phyloP scores from a whole-genome alignment of 2,888 invertebrate species.

The Chymomyza amoena region DNA sequence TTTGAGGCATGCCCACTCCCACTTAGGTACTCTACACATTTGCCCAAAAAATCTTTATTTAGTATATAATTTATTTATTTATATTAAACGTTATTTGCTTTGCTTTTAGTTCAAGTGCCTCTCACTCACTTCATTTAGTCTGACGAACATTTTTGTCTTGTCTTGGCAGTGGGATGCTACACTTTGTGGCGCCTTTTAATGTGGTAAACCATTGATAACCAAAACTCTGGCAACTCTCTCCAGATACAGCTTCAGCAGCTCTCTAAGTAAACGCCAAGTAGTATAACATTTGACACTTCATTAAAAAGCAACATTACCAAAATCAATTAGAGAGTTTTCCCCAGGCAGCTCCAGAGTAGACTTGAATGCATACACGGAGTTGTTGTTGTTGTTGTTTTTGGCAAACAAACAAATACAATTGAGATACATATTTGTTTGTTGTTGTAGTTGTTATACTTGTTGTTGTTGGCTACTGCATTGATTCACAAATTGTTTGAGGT shows the following conservation, averaged over 20 bases:
- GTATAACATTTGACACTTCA: conserved; percentile 64
- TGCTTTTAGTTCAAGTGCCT: neutral
- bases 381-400: conserved; percentile 45
- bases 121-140: neutral
- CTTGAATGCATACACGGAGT: conserved; percentile 22
- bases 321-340: conserved; percentile 68
- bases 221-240: neutral
- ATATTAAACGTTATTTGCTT: neutral
- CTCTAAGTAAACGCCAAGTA: neutral
- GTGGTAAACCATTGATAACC: neutral
- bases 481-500: conserved; percentile 62
- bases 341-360: conserved; percentile 39
- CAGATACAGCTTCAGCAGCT: neutral
- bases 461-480: conserved; percentile 47
- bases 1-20: too few species aligned
- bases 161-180: neutral
- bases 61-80: neutral
- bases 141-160: neutral
- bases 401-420: conserved; percentile 66
- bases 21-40: too few species aligned
- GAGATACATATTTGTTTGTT: conserved; percentile 46
- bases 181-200: neutral
- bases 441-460: conserved; percentile 38
- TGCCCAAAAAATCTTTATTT: too few species aligned
- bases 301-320: conserved; percentile 72